Base-by-base conservation (phyloP, 1,140 invertebrate genomes). In the Ephestia elutella region DNA sequence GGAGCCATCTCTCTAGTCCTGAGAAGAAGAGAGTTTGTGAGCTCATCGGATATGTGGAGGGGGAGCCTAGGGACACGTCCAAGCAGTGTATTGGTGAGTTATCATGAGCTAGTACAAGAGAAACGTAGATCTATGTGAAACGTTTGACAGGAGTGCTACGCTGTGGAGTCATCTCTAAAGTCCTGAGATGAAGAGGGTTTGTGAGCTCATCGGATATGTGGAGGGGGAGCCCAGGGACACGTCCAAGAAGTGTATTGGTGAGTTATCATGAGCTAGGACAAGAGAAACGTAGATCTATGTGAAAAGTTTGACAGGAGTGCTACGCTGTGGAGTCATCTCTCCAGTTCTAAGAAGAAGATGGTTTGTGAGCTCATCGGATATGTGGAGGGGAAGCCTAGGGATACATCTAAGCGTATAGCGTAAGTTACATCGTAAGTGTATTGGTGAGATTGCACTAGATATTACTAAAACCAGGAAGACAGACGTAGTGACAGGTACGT, bases 141-240 rank as follows among this genome's bases (percentile, higher is more conserved):
- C 88, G 63, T 80, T 73, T 17, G 91, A 91, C 54, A 90, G 91
- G 57, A 84, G 78, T 13, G 81, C 86, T 55, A 91, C 87, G 17
- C 86, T 93, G 60, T 92, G 93, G 91, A 91, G 91, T 18, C 90
- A 92, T 67, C 75, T 94, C n/a, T 92, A 92, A 2, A 90, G 91
- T 38, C 91, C 92, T 38, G 93, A 94, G 77, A 92, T 91, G 71
- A 86, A 90, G 61, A 89, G 89, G 54, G 83, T 94, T 7, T 94
- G 91, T 73, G 90, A 93, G 70, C 89, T 92, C 18, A 93, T 94
- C 57, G 88, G 87, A 0, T 89, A 89, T 51, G 82, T 80, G 30
- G 90, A 89, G 57, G 87, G 85, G 0, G 80, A 68, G 2, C 68
- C 73, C 5, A 74, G 63, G 20, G 89, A 90, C 53, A 90, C 90